Evolutionary conservation across 2,113 vertebrate genomes (phyloP).

Genomic region (Peromyscus leucopus): DNA sequence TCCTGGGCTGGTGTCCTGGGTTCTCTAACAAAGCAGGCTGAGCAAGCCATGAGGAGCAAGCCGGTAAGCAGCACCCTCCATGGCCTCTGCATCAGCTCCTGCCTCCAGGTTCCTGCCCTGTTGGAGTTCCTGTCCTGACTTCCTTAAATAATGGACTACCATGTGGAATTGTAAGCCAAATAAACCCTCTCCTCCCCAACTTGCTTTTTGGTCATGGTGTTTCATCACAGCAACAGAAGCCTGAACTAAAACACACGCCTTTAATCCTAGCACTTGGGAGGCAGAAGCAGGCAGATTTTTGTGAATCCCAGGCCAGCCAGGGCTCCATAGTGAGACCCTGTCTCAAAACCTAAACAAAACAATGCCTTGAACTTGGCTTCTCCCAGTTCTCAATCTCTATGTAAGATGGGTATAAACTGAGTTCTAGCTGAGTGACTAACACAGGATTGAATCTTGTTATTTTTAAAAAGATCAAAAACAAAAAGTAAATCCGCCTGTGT

Average conservation of each 20-base stretch:
- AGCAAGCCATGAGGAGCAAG: neutral
- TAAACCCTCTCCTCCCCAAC: neutral
- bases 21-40: neutral
- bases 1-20: neutral
- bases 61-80: neutral
- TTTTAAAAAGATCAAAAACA: constrained; percentile 61
- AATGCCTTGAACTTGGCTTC: neutral
- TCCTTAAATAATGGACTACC: neutral
- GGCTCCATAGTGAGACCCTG: neutral
- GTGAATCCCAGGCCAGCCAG: neutral
- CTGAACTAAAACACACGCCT: neutral
- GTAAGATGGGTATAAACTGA: constrained; percentile 11
- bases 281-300: neutral
- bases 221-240: neutral
- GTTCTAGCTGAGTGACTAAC: constrained; percentile 52
- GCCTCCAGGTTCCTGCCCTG: neutral
- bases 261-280: neutral
- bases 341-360: neutral
- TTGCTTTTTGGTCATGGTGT: neutral
- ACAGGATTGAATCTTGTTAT: constrained; percentile 26
- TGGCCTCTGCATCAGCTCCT: neutral
- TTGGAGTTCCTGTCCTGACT: neutral
- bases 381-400: neutral
- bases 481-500: constrained; percentile 52
- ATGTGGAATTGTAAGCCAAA: neutral